These are phyloP conservation scores for Erebia palarica DNA, from an alignment of 2,888 invertebrate genomes.

Conservation along the genomic window DNA sequence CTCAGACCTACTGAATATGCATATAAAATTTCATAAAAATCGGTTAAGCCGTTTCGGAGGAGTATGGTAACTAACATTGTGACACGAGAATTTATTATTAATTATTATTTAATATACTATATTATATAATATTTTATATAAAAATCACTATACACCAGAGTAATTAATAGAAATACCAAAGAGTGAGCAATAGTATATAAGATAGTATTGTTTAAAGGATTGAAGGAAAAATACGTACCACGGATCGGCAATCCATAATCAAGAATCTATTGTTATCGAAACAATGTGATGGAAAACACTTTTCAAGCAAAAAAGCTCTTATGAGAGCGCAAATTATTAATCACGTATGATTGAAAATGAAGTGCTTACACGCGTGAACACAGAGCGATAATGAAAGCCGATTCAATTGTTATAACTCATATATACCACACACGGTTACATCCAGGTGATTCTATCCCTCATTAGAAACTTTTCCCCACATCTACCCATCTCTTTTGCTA, in stretches of 20 bases:
- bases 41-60: too few relatives aligned
- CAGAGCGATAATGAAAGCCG: slow-evolving; percentile 67
- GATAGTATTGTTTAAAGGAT: slow-evolving; percentile 17
- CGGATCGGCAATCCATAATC: slow-evolving; percentile 69
- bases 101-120: too few relatives aligned
- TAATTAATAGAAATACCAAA: slow-evolving; percentile 11
- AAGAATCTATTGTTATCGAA: slow-evolving; percentile 50
- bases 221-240: slow-evolving; percentile 64
- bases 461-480: slow-evolving; percentile 26
- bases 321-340: slow-evolving; percentile 45
- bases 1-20: too few relatives aligned
- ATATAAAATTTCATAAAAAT: too few relatives aligned
- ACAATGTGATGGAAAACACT: slow-evolving; percentile 72
- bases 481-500: slow-evolving; percentile 18
- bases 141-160: neutral
- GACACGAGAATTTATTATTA: too few relatives aligned
- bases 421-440: slow-evolving; percentile 61
- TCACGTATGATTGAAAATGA: slow-evolving; percentile 18
- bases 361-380: slow-evolving; percentile 40
- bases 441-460: slow-evolving; percentile 41
- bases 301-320: slow-evolving; percentile 61
- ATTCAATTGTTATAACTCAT: slow-evolving; percentile 68
- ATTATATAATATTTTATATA: neutral
- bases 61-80: too few relatives aligned
- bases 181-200: slow-evolving; percentile 6